Evolutionary conservation across 2,113 vertebrate genomes (phyloP), one percentile per base, ranked within the genome.

Genomic region (Perca flavescens): DNA sequence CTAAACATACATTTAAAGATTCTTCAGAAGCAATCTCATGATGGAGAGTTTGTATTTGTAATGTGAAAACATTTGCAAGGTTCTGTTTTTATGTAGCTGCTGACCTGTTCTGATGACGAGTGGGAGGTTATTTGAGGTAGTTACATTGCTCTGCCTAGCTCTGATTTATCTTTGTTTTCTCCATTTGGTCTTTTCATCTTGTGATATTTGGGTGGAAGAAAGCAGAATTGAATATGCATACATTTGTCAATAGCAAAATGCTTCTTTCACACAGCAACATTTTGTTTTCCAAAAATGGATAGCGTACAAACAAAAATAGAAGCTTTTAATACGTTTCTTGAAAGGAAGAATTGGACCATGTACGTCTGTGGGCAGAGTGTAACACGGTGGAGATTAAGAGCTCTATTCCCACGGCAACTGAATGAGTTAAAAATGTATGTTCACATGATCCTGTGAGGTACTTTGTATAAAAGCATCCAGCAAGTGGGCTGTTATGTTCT

Each of bases 341-440:
- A 73, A 72, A 75, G 19, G 62, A 54, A 65, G 75, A 84, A 70
- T 7, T 82, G 68, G 74, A 69, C 71, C 16, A 21, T 50, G 58
- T 53, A 76, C 1, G 14, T 81, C 60, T 16, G 67, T 63, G 84
- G 71, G 64, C 22, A 82, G 68, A 70, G 69, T 40, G 5, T 74
- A 61, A 54, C 40, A 13, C 53, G 75, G 36, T 31, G 46, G 62
- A 70, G 67, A 80, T 85, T 76, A 83, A 78, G 28, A 79, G 80
- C 80, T 77, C 25, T 54, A 40, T 70, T 80, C 43, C 61, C 74
- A 3, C 43, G 15, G n/a, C 15, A n/a, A 13, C 78, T 50, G 52
- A 25, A 66, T 15, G 4, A 74, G 86, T 92, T 89, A 89, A 92
- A 90, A 86, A 86, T 91, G 88, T 61, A 85, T 88, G 87, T 46